Conservation (phyloP, 2,113 vertebrate species). For the Sinocyclocheilus maitianheensis region DNA sequence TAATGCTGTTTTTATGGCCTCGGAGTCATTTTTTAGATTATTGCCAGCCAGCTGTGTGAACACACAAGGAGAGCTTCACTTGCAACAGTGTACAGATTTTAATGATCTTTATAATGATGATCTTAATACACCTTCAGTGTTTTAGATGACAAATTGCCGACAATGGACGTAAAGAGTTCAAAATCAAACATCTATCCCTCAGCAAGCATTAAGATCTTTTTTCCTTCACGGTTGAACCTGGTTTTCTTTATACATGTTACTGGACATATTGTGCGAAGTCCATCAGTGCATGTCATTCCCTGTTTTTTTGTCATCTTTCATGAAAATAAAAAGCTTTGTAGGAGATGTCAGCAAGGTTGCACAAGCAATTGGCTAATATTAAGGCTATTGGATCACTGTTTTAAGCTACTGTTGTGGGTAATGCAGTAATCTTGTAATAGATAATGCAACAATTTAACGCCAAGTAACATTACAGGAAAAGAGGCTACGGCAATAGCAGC, state of each 20-base stretch:
- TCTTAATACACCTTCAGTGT: neutral
- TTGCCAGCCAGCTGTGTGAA: neutral
- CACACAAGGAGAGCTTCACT: neutral
- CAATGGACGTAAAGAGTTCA: neutral
- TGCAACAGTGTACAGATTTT: neutral
- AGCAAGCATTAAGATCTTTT: neutral
- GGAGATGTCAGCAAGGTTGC: neutral
- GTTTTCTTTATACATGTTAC: neutral
- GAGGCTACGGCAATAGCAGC: neutral
- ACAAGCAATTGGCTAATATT: neutral
- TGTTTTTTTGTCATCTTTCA: neutral
- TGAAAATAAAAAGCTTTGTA: neutral
- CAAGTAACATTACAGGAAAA: neutral
- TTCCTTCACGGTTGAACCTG: too few species aligned
- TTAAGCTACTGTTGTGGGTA: neutral
- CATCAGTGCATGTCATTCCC: neutral
- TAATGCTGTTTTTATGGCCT: slow-evolving; percentile 19
- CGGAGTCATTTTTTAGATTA: neutral
- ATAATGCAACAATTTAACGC: neutral
- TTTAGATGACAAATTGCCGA: neutral
- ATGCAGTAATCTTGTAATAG: neutral
- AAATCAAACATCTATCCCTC: neutral
- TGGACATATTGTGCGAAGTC: neutral
- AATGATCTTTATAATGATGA: neutral
- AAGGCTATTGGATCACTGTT: neutral